Evolutionary conservation across 2,888 invertebrate species (phyloP).

Genomic region (Ectobius pallidus): DNA sequence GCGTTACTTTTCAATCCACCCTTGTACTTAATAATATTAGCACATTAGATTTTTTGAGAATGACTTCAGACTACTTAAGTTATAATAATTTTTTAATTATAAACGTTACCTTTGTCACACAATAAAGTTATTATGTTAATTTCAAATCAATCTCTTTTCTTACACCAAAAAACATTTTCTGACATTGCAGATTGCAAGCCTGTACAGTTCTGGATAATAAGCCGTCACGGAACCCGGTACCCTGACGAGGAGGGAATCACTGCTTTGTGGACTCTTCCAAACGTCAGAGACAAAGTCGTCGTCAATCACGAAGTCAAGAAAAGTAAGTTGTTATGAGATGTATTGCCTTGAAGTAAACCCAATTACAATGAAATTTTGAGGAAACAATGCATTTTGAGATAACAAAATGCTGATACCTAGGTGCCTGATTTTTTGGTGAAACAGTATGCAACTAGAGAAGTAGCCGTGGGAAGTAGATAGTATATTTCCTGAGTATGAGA

Average conservation of each 20-base stretch:
- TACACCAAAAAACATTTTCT: too few relatives aligned
- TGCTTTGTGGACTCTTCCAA: not conserved
- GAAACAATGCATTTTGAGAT: too few relatives aligned
- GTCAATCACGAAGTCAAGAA: not conserved
- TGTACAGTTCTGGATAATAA: not conserved
- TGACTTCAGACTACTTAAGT: too few relatives aligned
- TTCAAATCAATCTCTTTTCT: too few relatives aligned
- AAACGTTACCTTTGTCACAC: too few relatives aligned
- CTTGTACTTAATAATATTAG: too few relatives aligned
- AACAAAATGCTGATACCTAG: not conserved
- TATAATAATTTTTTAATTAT: too few relatives aligned
- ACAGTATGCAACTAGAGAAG: not conserved
- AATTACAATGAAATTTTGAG: not conserved
- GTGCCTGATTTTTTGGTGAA: not conserved
- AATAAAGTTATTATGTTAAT: too few relatives aligned
- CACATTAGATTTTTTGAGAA: too few relatives aligned
- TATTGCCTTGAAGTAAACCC: not conserved
- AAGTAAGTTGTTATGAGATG: not conserved
- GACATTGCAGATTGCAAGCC: slow-evolving; percentile 9
- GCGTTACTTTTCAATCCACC: too few relatives aligned
- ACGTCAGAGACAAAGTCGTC: not conserved
- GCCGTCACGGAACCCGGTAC: slow-evolving; percentile 8
- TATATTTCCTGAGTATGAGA: not conserved
- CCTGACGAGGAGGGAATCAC: not conserved
- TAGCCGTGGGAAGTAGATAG: not conserved